Percentiles rank a stretch among this genome's conserved stretches.
These are phyloP conservation scores for Manis crassicaudata DNA, from an alignment of 2,797 vertebrate species.

Conservation along the genomic window DNA sequence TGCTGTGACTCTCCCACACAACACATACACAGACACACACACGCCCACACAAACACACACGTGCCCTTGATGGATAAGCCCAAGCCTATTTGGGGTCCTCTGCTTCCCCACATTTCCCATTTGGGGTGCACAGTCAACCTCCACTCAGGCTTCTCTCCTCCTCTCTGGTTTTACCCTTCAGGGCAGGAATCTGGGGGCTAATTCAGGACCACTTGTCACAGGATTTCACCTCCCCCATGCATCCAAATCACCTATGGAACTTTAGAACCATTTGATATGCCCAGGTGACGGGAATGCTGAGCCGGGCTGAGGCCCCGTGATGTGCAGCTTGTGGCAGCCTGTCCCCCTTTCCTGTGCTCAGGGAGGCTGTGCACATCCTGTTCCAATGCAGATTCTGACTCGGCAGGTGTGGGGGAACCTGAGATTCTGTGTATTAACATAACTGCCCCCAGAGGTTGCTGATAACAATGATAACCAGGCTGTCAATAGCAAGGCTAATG, in stretches of 20 bases:
- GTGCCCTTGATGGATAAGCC: no score
- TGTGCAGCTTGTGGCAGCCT: neutral
- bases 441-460: neutral
- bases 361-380: neutral
- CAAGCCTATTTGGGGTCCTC: no score
- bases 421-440: neutral
- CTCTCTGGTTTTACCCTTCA: neutral
- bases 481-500: neutral
- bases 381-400: neutral
- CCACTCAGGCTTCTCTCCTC: no score
- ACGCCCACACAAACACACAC: no score
- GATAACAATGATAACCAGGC: neutral
- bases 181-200: no score
- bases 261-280: neutral
- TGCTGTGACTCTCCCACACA: no score
- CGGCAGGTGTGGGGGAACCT: neutral
- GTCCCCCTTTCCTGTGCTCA: fast-evolving
- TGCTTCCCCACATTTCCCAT: no score
- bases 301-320: neutral
- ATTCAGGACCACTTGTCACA: neutral
- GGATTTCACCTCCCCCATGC: no score
- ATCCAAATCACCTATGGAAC: neutral
- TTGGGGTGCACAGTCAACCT: neutral
- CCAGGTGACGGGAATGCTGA: no score
- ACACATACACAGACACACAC: no score